Conservation (phyloP, 2,888 invertebrate species). For the Athrips mouffetella region DNA sequence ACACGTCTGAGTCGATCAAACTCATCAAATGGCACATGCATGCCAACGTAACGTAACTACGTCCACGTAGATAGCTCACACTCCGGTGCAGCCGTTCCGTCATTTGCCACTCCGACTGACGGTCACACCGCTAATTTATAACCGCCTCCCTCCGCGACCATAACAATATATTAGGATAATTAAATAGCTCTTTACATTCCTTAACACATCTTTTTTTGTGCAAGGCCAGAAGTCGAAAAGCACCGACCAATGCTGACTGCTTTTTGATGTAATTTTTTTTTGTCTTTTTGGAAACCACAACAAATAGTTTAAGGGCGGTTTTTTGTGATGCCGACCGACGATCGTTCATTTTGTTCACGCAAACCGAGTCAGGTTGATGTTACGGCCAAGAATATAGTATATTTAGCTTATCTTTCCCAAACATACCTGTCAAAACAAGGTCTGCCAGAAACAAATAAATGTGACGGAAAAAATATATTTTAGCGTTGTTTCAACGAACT, state of each 20-base stretch:
- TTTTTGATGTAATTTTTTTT: conserved; percentile 67
- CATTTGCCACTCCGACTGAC: conserved; percentile 57
- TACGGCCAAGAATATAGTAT: conserved; percentile 19
- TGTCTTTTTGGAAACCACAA: conserved; percentile 71
- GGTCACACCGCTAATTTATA: conserved; percentile 65
- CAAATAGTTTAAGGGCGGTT: conserved; percentile 73
- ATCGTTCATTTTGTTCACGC: conserved; percentile 64
- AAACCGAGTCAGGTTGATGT: conserved; percentile 37
- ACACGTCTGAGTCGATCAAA: neutral
- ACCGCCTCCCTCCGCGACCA: conserved; percentile 69
- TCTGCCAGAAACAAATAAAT: neutral
- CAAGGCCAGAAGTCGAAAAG: conserved; percentile 68
- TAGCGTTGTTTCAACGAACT: neutral
- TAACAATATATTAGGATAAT: conserved; percentile 79
- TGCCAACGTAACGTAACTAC: too few species aligned
- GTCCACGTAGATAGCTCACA: too few species aligned
- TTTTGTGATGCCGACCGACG: conserved; percentile 58
- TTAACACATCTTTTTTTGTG: conserved; percentile 75
- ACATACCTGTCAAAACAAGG: conserved; percentile 27
- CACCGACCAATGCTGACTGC: conserved; percentile 75
- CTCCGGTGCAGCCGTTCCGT: conserved; percentile 12
- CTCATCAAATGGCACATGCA: too few species aligned
- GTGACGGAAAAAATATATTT: neutral
- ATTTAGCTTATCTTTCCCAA: conserved; percentile 28
- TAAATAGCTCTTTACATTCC: conserved; percentile 78